These are phyloP conservation scores for Platynereis dumerilii DNA, from an alignment of 2,888 invertebrate genomes.

Conservation along the genomic window DNA sequence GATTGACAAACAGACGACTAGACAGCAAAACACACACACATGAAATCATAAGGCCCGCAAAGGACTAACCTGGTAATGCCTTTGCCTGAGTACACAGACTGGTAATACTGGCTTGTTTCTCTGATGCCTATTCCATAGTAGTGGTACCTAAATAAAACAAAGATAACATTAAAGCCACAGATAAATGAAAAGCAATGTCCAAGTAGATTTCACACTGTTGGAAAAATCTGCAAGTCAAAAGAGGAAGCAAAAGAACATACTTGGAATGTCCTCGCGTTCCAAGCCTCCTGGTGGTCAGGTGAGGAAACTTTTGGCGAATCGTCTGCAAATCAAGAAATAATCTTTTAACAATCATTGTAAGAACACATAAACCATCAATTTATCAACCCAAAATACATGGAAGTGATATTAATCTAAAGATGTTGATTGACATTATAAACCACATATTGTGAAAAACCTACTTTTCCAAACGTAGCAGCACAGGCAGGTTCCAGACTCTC, in stretches of 20 bases:
- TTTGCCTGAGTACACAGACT: constrained; percentile 58
- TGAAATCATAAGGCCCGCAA: not conserved
- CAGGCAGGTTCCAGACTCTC: constrained; percentile 61
- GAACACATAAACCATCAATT: too few species aligned
- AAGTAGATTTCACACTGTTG: not conserved
- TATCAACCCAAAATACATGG: too few species aligned
- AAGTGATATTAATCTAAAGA: too few species aligned
- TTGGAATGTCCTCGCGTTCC: constrained; percentile 65
- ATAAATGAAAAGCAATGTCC: not conserved
- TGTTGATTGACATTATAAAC: too few species aligned
- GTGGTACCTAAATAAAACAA: constrained; percentile 56
- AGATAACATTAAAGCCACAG: not conserved
- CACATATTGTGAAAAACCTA: too few species aligned
- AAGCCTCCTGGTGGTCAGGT: constrained; percentile 61
- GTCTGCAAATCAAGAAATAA: constrained; percentile 57
- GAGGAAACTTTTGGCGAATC: constrained; percentile 63
- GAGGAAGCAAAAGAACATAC: constrained; percentile 49
- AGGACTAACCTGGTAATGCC: constrained; percentile 59
- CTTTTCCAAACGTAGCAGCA: constrained; percentile 65
- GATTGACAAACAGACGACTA: too few species aligned
- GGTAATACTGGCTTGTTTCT: constrained; percentile 62
- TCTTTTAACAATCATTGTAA: too few species aligned
- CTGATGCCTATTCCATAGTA: constrained; percentile 64
- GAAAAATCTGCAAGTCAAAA: too few species aligned
- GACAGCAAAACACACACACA: not conserved